Percentiles rank a stretch among this genome's conserved stretches.
These are phyloP conservation scores for Acrobeloides nanus DNA, from an alignment of 2,888 invertebrate genomes.

Conservation along the genomic window DNA sequence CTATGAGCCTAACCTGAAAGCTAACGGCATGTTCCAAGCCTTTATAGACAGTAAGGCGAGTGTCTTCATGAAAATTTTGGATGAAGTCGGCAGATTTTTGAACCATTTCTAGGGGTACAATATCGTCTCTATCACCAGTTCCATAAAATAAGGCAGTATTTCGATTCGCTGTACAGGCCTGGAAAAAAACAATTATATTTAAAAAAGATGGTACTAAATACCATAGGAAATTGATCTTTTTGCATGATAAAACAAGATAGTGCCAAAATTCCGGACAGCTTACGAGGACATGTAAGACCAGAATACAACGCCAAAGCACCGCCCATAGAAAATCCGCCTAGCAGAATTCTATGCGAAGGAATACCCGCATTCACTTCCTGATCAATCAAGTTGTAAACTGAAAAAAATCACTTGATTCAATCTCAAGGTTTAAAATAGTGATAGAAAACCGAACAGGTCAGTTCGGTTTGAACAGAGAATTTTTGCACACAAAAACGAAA, in stretches of 20 bases:
- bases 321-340: slow-evolving; percentile 46
- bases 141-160: slow-evolving; percentile 70
- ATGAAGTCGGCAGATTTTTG: slow-evolving; percentile 8
- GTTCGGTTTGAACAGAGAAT: no score
- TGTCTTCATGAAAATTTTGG: slow-evolving; percentile 40
- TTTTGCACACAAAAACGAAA: no score
- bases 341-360: slow-evolving; percentile 24
- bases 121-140: slow-evolving; percentile 87
- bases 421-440: no score
- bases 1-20: slow-evolving; percentile 42
- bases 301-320: slow-evolving; percentile 75
- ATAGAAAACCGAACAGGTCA: no score
- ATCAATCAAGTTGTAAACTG: slow-evolving; percentile 13
- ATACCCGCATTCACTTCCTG: slow-evolving; percentile 31
- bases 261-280: slow-evolving; percentile 74
- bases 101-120: slow-evolving; percentile 67
- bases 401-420: no score
- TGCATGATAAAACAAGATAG: slow-evolving; percentile 37
- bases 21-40: slow-evolving; percentile 56
- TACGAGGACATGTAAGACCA: slow-evolving; percentile 73
- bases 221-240: slow-evolving; percentile 32
- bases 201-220: no score
- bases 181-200: no score
- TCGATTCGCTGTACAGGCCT: slow-evolving; percentile 24
- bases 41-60: slow-evolving; percentile 53